Percentiles rank a stretch among this genome's conserved stretches.
Conservation (phyloP, 2,113 vertebrate species). For the Marcusenius ussheri region DNA sequence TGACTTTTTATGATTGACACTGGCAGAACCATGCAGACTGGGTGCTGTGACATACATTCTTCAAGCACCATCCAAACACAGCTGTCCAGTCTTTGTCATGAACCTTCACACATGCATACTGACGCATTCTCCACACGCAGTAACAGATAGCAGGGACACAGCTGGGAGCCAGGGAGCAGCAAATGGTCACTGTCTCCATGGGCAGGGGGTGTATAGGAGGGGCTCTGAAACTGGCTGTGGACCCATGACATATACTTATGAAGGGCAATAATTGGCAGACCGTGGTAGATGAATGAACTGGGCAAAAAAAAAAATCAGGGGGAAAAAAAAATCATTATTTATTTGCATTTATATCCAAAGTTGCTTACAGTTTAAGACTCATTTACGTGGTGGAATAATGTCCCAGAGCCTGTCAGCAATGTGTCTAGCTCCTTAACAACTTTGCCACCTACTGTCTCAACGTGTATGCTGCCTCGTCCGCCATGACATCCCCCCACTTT, state of each 20-base stretch:
- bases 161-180: neutral
- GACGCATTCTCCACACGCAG: neutral
- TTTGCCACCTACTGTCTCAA: neutral
- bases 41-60: neutral
- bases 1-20: neutral
- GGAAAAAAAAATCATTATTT: constrained; percentile 38
- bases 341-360: constrained; percentile 4
- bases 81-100: neutral
- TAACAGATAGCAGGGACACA: neutral
- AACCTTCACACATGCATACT: neutral
- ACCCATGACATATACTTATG: constrained; percentile 17
- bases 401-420: neutral
- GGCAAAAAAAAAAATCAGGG: constrained; percentile 12
- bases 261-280: constrained; percentile 35
- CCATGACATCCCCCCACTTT: constrained; percentile 47
- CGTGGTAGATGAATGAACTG: neutral
- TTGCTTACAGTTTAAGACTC: neutral
- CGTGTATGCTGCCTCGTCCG: constrained; percentile 23
- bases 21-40: neutral
- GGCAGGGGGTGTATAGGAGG: neutral
- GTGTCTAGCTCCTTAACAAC: neutral
- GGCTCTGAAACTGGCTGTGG: neutral
- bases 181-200: neutral
- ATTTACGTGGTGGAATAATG: neutral
- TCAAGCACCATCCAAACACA: neutral